Evolutionary conservation across 2,113 vertebrate genomes (phyloP).

Genomic region (Entomyzon cyanotis): DNA sequence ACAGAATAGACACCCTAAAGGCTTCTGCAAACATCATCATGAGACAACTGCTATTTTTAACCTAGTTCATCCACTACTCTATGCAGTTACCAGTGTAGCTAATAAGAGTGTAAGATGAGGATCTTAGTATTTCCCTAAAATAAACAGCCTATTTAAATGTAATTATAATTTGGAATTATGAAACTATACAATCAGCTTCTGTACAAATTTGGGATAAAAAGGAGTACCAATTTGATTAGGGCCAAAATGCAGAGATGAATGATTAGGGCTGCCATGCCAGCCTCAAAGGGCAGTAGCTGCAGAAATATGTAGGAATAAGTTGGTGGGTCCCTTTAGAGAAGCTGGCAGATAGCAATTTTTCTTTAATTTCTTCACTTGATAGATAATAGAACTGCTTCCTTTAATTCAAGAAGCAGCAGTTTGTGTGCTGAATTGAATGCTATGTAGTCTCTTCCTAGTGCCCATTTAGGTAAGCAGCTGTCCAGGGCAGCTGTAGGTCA

Average conservation of each 20-base stretch:
- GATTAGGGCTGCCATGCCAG: not conserved
- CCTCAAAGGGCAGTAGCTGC: not conserved
- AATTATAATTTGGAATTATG: not conserved
- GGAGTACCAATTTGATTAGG: not conserved
- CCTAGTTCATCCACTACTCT: not conserved
- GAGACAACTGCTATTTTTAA: not conserved
- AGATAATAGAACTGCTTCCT: not conserved
- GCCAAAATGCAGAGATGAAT: not conserved
- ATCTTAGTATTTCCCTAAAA: not conserved
- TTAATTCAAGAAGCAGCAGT: not conserved
- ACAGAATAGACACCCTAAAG: not conserved
- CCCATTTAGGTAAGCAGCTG: not conserved
- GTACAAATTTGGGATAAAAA: not conserved
- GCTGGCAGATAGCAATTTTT: not conserved
- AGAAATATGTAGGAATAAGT: not conserved
- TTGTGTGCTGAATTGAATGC: not conserved
- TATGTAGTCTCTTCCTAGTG: not conserved
- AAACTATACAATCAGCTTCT: not conserved
- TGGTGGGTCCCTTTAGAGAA: not conserved
- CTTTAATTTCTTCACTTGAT: not conserved
- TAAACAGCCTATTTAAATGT: not conserved
- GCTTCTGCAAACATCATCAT: not conserved
- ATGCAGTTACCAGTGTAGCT: not conserved
- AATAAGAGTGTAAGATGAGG: not conserved
- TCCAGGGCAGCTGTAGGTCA: not conserved